These are phyloP conservation scores for Euglossa dilemma DNA, from an alignment of 1,140 invertebrate genomes.

Conservation along the genomic window DNA sequence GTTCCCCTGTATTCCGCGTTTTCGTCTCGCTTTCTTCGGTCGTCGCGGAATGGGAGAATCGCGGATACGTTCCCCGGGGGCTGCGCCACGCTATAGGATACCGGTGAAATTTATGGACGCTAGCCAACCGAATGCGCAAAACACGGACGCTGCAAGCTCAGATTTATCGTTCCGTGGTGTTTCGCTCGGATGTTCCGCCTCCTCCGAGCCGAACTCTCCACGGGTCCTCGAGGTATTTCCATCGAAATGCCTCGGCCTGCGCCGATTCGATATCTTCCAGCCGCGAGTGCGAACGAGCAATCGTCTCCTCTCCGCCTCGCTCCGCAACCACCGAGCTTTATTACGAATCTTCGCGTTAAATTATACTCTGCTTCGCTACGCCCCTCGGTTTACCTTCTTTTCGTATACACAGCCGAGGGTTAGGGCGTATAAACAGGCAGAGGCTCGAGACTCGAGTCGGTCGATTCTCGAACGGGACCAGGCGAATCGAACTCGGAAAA, in stretches of 20 bases:
- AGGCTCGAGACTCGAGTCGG: neutral
- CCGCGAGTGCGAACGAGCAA: neutral
- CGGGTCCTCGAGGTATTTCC: conserved; percentile 10
- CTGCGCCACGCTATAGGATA: conserved; percentile 54
- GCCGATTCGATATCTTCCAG: neutral
- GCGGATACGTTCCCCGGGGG: conserved; percentile 20
- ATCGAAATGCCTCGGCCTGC: conserved; percentile 7
- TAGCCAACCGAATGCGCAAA: conserved; percentile 75
- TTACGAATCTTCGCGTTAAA: neutral
- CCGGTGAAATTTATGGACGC: conserved; percentile 68
- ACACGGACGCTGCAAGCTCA: conserved; percentile 69
- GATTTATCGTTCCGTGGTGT: conserved; percentile 71
- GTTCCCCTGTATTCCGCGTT: no score
- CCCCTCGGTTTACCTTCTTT: neutral
- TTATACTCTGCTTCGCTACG: neutral
- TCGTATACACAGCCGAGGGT: neutral
- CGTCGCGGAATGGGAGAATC: neutral
- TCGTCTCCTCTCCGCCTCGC: neutral
- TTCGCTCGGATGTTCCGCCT: conserved; percentile 57
- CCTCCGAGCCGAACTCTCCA: neutral
- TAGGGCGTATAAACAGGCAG: conserved; percentile 8
- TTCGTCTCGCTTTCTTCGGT: neutral
- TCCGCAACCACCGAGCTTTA: conserved; percentile 3
- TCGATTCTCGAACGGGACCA: neutral
- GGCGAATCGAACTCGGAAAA: neutral